Evolutionary conservation across 2,797 vertebrate species (phyloP), one percentile per base, ranked within the genome.

Genomic region (Australoheros facetus): DNA sequence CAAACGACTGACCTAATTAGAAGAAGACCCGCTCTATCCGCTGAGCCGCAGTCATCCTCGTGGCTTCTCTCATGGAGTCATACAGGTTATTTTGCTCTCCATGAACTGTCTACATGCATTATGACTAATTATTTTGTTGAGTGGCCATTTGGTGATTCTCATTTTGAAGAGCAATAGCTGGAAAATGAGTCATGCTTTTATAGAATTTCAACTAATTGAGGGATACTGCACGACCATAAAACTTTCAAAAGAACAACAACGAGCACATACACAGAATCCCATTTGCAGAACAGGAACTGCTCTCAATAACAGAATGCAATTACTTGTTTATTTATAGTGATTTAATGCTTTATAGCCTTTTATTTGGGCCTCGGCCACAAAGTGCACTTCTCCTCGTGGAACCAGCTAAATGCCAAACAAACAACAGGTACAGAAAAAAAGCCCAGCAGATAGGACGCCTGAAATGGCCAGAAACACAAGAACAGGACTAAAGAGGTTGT

Each of bases 381-480:
- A 42, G 39, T 54, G 56, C 19, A 73, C 56, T 64, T 84, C 78
- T 77, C 60, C 58, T 51, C 21, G 26, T 71, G 69, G 57, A 73
- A 75, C 8, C 48, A 79, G 45, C 72, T 51, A 77, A 81, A 89
- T 78, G 80, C 26, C 55, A 72, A 82, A 83, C 73, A 78, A 80
- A 82, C 51, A 83, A 54, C 28, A 58, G 57, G 77, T 60, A 79
- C 57, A 73, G 77, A 53, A 26, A 73, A 72, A 70, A 73, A 23
- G 5, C 4, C 16, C 19, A 23, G 73, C 56, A 16, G 56, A 54
- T 59, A 76, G 21, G n/a, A 57, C 72, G 51, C 82, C 77, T 39
- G 73, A 83, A 87, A 86, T 45, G 81, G 80, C 79, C 82, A 57
- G 0, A 21, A 82, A 73, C 45, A 80, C 23, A 81, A 80, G 87